Evolutionary conservation across 2,113 vertebrate genomes (phyloP), one percentile per base, ranked within the genome.

Genomic region (Vimba vimba): DNA sequence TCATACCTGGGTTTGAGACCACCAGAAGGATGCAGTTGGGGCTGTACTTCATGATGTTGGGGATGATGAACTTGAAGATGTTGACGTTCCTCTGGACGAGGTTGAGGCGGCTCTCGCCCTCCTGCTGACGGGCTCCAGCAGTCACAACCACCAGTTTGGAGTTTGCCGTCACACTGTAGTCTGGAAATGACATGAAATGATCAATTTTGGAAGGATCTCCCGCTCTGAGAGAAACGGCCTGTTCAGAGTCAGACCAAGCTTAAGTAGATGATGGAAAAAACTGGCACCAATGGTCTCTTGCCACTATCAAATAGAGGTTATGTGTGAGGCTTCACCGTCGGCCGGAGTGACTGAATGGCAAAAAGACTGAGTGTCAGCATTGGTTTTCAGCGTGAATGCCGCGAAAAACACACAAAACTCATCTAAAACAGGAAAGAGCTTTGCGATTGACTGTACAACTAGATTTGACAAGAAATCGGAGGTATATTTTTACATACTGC

Each of bases 51-150:
- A 99, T 97, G 9, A 99, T 93, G 60, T 97, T 98, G 86, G 98
- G 98, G 96, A 99, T 97, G 95, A 99, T 99, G 92, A 98, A 98
- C 92, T 99, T 99, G 91, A 99, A 99, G 95, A 99, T 99, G 91
- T 99, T 98, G 88, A 99, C 97, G 0, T 99, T 99, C 80, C 98
- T 97, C 94, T 99, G 97, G 73, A 99, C 98, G 94, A 99, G 79
- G 91, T 99, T 99, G 19, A 99, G 96, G 21, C 98, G 97, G 92
- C 98, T 99, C 92, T 99, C 98, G 74, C 98, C 98, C 91, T 99
- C 98, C 47, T 98, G 97, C 92, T 99, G 98, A 78, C 98, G 97
- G 47, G 98, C 98, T 2, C 98, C 98, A 17, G 98, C 98, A 0
- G 98, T 99, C 92, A 99, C 93, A 66, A 99, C 96, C 73, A 99